Conservation (phyloP, 2,797 vertebrate genomes). For the Spinus olivaceus region DNA sequence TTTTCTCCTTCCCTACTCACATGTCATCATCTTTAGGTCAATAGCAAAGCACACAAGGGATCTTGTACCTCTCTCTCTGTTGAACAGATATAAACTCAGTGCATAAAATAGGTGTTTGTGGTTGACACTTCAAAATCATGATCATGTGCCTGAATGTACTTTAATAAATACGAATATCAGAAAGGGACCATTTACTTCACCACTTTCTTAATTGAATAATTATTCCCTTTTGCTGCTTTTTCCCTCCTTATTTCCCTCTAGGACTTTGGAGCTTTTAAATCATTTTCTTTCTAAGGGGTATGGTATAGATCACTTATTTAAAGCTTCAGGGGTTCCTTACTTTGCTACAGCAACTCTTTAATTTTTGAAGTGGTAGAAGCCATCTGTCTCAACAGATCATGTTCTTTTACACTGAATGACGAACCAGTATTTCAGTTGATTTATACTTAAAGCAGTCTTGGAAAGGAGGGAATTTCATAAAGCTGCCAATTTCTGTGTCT, state of each 20-base stretch:
- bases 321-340: neutral
- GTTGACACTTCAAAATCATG: neutral
- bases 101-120: neutral
- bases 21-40: neutral
- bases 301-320: neutral
- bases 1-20: neutral
- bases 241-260: neutral
- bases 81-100: neutral
- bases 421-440: slow-evolving; percentile 12
- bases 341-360: neutral
- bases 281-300: neutral
- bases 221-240: neutral
- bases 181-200: neutral
- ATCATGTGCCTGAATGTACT: neutral
- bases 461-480: slow-evolving; percentile 44
- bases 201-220: neutral
- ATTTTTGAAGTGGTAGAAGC: slow-evolving; percentile 35
- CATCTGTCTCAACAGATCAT: slow-evolving; percentile 65
- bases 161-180: neutral
- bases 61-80: neutral
- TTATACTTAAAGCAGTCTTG: slow-evolving; percentile 42
- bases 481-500: slow-evolving; percentile 47
- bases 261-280: neutral
- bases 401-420: slow-evolving; percentile 49
- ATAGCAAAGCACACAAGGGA: neutral